Evolutionary conservation across 2,888 invertebrate species (phyloP).

Genomic region (Eupithecia dodoneata): DNA sequence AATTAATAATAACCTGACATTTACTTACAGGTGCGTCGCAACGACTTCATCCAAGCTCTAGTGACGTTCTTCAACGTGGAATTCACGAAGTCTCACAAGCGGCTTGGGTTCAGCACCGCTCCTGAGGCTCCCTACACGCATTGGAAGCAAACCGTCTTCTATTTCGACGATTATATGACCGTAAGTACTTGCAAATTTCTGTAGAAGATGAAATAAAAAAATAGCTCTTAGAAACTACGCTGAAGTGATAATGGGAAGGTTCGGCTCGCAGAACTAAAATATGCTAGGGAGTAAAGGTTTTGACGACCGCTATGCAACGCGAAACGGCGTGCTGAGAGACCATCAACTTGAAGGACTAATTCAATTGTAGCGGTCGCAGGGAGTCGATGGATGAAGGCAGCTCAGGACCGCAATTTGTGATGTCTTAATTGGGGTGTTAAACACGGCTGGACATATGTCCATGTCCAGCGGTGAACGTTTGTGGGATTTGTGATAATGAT

Average conservation of each 20-base stretch:
- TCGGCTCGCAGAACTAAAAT: too few species aligned
- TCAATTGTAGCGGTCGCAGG: neutral
- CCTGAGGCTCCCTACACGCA: constrained; percentile 99
- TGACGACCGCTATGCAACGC: too few species aligned
- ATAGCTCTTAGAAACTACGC: too few species aligned
- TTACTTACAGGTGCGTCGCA: constrained; percentile 86
- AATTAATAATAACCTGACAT: neutral
- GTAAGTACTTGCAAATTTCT: constrained; percentile 7
- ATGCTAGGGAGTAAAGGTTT: too few species aligned
- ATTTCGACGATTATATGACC: constrained; percentile 95
- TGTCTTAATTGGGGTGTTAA: too few species aligned
- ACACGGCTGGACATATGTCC: neutral
- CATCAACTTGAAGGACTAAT: neutral
- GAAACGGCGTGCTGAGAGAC: too few species aligned
- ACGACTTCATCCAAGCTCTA: constrained; percentile 98
- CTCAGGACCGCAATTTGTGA: neutral
- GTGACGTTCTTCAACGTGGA: constrained; percentile 99
- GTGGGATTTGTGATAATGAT: neutral
- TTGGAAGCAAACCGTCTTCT: constrained; percentile 99
- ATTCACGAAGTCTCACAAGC: constrained; percentile 99
- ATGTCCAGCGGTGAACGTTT: neutral
- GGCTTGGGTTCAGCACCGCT: constrained; percentile 98
- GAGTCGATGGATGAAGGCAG: neutral
- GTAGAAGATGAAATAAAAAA: too few species aligned
- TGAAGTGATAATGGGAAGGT: too few species aligned